Evolutionary conservation across 2,113 vertebrate species (phyloP).

Genomic region (Phoenicopterus ruber): DNA sequence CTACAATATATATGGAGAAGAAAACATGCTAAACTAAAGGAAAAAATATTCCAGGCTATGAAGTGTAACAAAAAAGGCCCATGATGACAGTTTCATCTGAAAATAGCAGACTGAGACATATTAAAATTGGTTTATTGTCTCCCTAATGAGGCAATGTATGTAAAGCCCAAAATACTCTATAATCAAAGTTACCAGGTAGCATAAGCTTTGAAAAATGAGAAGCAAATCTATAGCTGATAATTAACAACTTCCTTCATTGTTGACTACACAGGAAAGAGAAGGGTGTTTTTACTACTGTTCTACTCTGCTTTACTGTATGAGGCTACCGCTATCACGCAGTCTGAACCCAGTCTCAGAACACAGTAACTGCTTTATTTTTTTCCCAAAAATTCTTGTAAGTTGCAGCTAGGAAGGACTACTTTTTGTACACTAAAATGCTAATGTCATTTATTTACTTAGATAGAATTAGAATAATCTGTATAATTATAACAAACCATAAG

Average conservation of each 20-base stretch:
- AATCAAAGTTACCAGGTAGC: conserved; percentile 50
- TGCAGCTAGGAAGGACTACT: conserved; percentile 62
- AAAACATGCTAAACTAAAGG: conserved; percentile 22
- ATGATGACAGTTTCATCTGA: conserved; percentile 51
- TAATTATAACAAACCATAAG: conserved; percentile 81
- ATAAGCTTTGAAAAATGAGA: conserved; percentile 29
- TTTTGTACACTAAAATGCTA: conserved; percentile 57
- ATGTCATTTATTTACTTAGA: conserved; percentile 75
- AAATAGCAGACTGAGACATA: conserved; percentile 60
- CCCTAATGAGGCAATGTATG: conserved; percentile 56
- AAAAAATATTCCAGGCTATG: conserved; percentile 52
- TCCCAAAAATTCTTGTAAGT: conserved; percentile 60
- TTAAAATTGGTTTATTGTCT: conserved; percentile 66
- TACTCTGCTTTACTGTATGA: not conserved
- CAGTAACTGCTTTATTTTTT: conserved; percentile 77
- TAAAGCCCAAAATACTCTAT: conserved; percentile 42
- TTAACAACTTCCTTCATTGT: conserved; percentile 23
- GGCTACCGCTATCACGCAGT: rapidly evolving
- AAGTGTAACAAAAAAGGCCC: conserved; percentile 66
- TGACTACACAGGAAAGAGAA: not conserved
- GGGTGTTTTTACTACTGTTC: not conserved
- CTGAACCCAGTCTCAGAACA: not conserved
- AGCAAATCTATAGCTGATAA: conserved; percentile 30
- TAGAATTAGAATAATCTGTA: conserved; percentile 78
- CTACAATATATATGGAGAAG: not conserved